phyloP scores from a whole-genome alignment of 2,113 vertebrate species.

The Caranx ignobilis region DNA sequence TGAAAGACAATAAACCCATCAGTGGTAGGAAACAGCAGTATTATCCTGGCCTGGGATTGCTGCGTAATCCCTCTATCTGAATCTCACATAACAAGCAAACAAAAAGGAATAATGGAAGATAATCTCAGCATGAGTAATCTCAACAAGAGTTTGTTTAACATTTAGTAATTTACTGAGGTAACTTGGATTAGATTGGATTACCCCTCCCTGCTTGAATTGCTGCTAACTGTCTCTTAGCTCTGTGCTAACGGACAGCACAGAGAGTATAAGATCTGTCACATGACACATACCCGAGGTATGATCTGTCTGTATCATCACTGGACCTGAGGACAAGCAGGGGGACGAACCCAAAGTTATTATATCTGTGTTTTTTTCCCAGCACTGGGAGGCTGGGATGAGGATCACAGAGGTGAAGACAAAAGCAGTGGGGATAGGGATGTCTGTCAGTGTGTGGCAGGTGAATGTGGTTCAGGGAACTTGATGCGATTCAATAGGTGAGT shows the following conservation, averaged over 20 bases:
- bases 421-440: conserved; percentile 14
- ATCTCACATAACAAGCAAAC: conserved; percentile 70
- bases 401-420: conserved; percentile 24
- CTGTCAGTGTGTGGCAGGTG: conserved; percentile 34
- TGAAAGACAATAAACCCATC: conserved; percentile 63
- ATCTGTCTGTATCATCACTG: conserved; percentile 8
- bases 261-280: conserved; percentile 3
- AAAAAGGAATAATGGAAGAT: conserved; percentile 66
- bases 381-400: conserved; percentile 12
- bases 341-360: neutral
- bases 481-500: conserved; percentile 34
- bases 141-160: conserved; percentile 56
- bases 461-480: conserved; percentile 56
- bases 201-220: neutral
- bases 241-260: conserved; percentile 3
- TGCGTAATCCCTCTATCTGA: conserved; percentile 72
- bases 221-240: conserved; percentile 5
- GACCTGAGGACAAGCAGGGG: neutral
- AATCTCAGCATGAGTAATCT: conserved; percentile 70
- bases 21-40: conserved; percentile 47
- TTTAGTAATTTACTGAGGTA: conserved; percentile 53
- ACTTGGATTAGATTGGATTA: conserved; percentile 62
- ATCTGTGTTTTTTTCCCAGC: conserved; percentile 45
- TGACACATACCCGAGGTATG: neutral
- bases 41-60: conserved; percentile 63